Evolutionary conservation across 1,140 invertebrate species (phyloP).

Genomic region (Pseudomyrmex flavicornis): DNA sequence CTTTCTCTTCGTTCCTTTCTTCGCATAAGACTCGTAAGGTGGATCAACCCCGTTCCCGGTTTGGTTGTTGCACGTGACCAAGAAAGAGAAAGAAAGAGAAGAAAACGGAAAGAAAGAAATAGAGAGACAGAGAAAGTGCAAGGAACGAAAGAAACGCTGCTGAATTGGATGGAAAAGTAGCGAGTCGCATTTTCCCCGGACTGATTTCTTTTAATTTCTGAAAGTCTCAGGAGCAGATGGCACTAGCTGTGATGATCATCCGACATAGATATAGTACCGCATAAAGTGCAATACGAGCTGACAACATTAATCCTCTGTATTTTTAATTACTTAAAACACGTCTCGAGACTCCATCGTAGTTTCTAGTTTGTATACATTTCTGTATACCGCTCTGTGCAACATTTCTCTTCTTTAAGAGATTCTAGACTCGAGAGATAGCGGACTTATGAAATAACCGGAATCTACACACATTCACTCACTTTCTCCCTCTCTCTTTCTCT

Average conservation of each 20-base stretch:
- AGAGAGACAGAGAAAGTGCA: conserved; percentile 50
- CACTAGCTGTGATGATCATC: not conserved
- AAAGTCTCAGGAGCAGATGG: conserved; percentile 24
- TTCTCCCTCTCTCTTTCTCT: not conserved
- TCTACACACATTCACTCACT: conserved; percentile 1
- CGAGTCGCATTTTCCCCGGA: conserved; percentile 58
- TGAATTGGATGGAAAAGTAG: conserved; percentile 79
- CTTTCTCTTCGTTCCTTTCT: conserved; percentile 72
- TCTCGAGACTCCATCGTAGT: not conserved
- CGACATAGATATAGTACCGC: not conserved
- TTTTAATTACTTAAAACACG: not conserved
- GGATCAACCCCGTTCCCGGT: conserved; percentile 74
- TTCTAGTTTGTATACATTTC: not conserved
- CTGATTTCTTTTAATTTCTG: conserved; percentile 38
- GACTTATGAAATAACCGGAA: conserved; percentile 23
- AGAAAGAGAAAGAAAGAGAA: not conserved
- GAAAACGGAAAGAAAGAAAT: conserved; percentile 15
- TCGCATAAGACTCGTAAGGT: conserved; percentile 68
- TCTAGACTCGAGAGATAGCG: not conserved
- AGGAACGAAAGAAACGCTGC: conserved; percentile 68
- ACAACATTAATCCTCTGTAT: not conserved
- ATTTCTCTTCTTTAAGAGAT: not conserved
- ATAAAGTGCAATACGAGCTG: not conserved
- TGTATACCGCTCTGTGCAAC: not conserved
- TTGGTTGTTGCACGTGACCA: conserved; percentile 63